Evolutionary conservation across 2,888 invertebrate genomes (phyloP).

Genomic region (Dynastes maya): DNA sequence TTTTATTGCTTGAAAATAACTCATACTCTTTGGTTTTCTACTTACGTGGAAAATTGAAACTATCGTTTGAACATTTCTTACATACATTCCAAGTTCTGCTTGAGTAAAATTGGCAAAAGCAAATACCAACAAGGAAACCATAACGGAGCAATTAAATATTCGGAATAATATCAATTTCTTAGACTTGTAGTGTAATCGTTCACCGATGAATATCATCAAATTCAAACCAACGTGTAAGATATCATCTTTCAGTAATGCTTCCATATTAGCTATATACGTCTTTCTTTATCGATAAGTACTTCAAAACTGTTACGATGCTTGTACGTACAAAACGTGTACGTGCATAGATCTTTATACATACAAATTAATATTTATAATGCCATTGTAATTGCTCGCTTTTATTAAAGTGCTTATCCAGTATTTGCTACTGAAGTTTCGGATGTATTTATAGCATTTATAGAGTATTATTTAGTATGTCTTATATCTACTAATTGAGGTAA

Average conservation of each 20-base stretch:
- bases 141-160: constrained; percentile 24
- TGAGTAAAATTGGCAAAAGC: constrained; percentile 37
- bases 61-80: constrained; percentile 25
- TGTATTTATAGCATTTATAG: too few species aligned
- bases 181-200: not conserved
- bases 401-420: too few species aligned
- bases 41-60: constrained; percentile 20
- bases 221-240: constrained; percentile 1
- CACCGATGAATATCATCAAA: constrained; percentile 13
- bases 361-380: too few species aligned
- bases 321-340: too few species aligned
- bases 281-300: too few species aligned
- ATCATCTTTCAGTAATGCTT: constrained; percentile 10
- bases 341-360: too few species aligned
- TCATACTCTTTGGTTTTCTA: not conserved
- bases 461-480: too few species aligned
- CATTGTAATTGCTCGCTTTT: too few species aligned
- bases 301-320: too few species aligned
- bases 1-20: not conserved
- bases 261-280: not conserved
- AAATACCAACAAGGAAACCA: constrained; percentile 22
- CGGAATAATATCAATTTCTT: constrained; percentile 11
- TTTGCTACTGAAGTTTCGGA: too few species aligned
- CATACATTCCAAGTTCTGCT: constrained; percentile 39
- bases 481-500: too few species aligned